phyloP scores from a whole-genome alignment of 2,888 invertebrate species.

The Drosophila birchii region DNA sequence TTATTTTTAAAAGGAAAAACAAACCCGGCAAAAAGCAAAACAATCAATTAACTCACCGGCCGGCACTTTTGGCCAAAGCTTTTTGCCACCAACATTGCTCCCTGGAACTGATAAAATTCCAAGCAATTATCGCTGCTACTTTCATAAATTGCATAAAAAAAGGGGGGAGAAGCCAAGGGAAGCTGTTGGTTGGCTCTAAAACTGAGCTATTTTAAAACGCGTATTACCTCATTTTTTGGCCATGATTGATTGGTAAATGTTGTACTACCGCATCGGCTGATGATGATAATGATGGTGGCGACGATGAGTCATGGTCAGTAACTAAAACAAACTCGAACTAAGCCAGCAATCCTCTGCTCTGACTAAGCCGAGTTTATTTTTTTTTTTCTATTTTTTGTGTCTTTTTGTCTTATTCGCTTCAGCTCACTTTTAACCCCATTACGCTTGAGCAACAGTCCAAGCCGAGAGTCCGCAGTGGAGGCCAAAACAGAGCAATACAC shows the following conservation, averaged over 20 bases:
- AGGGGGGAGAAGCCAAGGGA: neutral
- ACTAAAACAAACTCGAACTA: conserved; percentile 8
- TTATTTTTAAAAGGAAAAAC: conserved; percentile 6
- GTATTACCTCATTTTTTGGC: conserved; percentile 55
- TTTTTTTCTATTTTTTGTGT: conserved; percentile 25
- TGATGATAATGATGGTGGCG: conserved; percentile 1
- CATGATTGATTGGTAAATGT: conserved; percentile 51
- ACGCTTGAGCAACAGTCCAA: conserved; percentile 74
- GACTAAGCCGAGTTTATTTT: conserved; percentile 58
- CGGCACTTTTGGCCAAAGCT: conserved; percentile 29
- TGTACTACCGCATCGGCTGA: conserved; percentile 15
- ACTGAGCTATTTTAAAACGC: conserved; percentile 26
- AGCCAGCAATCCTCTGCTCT: conserved; percentile 32
- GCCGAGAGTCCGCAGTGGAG: conserved; percentile 22
- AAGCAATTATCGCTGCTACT: conserved; percentile 39
- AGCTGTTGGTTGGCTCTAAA: neutral
- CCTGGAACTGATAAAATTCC: conserved; percentile 54
- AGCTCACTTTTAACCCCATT: conserved; percentile 79
- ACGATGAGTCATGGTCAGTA: conserved; percentile 56
- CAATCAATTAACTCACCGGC: conserved; percentile 58
- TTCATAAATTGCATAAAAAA: conserved; percentile 8
- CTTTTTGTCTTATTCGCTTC: conserved; percentile 63
- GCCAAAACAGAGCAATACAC: conserved; percentile 20
- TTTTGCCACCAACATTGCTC: conserved; percentile 7
- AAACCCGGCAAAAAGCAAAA: conserved; percentile 36